These are phyloP conservation scores for Sycophaga agraensis DNA, from an alignment of 1,140 invertebrate genomes.

Conservation along the genomic window DNA sequence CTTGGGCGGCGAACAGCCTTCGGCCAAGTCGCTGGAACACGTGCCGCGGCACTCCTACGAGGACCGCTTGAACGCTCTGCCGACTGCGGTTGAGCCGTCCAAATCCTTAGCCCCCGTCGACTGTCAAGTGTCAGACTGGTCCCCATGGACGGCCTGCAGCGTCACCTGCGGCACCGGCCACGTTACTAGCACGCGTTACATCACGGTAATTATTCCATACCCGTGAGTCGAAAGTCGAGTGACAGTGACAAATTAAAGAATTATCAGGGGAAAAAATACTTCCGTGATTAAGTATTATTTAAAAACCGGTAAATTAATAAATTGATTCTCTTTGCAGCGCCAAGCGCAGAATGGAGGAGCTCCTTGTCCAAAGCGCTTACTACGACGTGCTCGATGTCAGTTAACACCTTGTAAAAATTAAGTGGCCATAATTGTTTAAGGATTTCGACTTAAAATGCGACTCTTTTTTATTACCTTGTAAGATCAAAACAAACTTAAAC, in stretches of 20 bases:
- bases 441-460: no score
- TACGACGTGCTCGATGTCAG: slow-evolving; percentile 58
- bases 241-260: no score
- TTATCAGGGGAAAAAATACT: no score
- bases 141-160: slow-evolving; percentile 73
- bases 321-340: slow-evolving; percentile 44
- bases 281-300: neutral
- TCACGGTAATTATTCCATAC: slow-evolving; percentile 53
- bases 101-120: slow-evolving; percentile 41
- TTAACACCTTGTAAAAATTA: slow-evolving; percentile 44
- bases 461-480: no score
- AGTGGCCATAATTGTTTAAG: neutral
- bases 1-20: neutral
- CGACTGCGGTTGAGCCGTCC: no score
- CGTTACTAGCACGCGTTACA: slow-evolving; percentile 61
- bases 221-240: no score
- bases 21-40: neutral
- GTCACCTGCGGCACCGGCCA: slow-evolving; percentile 70
- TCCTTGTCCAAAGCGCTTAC: slow-evolving; percentile 65
- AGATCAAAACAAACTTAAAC: no score
- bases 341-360: slow-evolving; percentile 69
- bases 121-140: slow-evolving; percentile 74
- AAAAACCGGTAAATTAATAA: neutral
- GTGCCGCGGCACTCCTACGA: neutral
- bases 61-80: no score